These are phyloP conservation scores for Ostrea denselamellosa DNA, from an alignment of 1,140 invertebrate genomes.

Conservation along the genomic window DNA sequence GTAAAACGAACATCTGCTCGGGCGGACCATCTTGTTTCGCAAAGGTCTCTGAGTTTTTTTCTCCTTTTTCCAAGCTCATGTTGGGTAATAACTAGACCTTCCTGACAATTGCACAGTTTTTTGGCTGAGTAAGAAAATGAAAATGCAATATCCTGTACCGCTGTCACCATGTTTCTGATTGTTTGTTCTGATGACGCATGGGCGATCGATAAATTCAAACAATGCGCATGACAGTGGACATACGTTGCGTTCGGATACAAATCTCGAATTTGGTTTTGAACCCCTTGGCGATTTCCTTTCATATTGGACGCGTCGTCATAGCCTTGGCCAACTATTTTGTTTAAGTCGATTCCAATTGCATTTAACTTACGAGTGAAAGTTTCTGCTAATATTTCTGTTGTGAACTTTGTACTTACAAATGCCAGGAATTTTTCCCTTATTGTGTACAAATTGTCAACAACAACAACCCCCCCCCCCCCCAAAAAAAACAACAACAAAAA, in stretches of 20 bases:
- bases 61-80: slow-evolving; percentile 3
- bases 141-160: too few relatives aligned
- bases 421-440: not conserved
- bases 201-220: not conserved
- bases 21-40: slow-evolving; percentile 42
- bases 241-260: too few relatives aligned
- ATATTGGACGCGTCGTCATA: not conserved
- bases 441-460: not conserved
- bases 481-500: too few relatives aligned
- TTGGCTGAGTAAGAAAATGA: not conserved
- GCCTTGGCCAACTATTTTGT: not conserved
- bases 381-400: not conserved
- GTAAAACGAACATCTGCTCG: slow-evolving; percentile 23
- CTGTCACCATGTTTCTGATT: too few relatives aligned
- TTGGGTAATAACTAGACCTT: not conserved
- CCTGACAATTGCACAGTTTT: not conserved
- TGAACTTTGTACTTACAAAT: not conserved
- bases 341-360: not conserved
- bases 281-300: not conserved
- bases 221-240: too few relatives aligned
- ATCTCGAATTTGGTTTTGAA: not conserved
- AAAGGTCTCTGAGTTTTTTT: slow-evolving; percentile 11
- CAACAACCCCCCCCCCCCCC: too few relatives aligned
- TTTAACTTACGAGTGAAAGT: not conserved
- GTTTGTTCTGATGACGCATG: too few relatives aligned